These are phyloP conservation scores for Panorpa germanica DNA, from an alignment of 2,888 invertebrate genomes.

Conservation along the genomic window DNA sequence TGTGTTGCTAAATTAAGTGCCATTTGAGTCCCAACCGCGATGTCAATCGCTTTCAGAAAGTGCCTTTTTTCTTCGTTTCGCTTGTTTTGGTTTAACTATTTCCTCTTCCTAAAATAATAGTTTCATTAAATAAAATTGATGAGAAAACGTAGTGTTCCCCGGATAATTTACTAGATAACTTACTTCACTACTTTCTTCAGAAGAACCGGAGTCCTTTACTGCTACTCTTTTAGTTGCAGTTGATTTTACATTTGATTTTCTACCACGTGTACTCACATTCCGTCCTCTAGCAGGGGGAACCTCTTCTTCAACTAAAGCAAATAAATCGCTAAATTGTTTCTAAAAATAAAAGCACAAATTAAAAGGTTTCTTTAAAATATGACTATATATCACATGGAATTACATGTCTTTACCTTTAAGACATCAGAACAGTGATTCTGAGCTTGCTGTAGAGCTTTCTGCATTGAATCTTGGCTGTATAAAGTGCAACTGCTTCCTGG, in stretches of 20 bases:
- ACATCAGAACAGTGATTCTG: slow-evolving; percentile 76
- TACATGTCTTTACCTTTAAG: slow-evolving; percentile 37
- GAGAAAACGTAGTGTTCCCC: slow-evolving; percentile 9
- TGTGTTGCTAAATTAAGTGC: slow-evolving; percentile 19
- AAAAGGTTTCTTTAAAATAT: not conserved
- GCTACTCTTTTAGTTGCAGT: slow-evolving; percentile 25
- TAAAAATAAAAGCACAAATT: slow-evolving; percentile 19
- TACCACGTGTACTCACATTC: slow-evolving; percentile 38
- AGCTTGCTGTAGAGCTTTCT: slow-evolving; percentile 74
- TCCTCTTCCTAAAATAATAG: slow-evolving; percentile 59
- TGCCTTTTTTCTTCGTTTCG: slow-evolving; percentile 81
- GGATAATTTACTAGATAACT: slow-evolving; percentile 14
- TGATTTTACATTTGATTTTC: slow-evolving; percentile 25
- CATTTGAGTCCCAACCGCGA: slow-evolving; percentile 25
- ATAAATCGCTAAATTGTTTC: slow-evolving; percentile 79
- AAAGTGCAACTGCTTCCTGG: slow-evolving; percentile 46
- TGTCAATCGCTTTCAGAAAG: slow-evolving; percentile 87
- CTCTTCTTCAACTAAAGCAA: slow-evolving; percentile 79
- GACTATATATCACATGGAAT: slow-evolving; percentile 9
- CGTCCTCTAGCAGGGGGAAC: slow-evolving; percentile 48
- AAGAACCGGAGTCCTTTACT: slow-evolving; percentile 37
- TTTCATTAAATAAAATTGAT: slow-evolving; percentile 1
- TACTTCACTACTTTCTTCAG: slow-evolving; percentile 69
- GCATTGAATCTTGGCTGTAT: slow-evolving; percentile 80
- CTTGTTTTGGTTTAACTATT: slow-evolving; percentile 76